phyloP scores from a whole-genome alignment of 1,140 invertebrate species.

The Drosophila fuyamai region DNA sequence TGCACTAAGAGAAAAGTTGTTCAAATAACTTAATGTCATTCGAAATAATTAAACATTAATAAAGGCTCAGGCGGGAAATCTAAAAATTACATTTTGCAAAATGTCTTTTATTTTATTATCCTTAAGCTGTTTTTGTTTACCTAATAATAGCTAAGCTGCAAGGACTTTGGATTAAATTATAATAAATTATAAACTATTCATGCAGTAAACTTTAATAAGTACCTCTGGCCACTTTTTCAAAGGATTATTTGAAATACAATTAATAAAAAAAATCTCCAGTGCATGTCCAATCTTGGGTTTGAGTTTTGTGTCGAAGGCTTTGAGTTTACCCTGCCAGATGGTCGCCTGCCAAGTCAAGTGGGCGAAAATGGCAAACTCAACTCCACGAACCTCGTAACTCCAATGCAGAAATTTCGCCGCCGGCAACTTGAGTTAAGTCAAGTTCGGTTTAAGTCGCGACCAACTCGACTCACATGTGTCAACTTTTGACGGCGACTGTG shows the following conservation, averaged over 20 bases:
- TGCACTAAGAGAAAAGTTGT: slow-evolving; percentile 18
- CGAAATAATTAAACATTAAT: neutral
- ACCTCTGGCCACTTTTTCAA: no score
- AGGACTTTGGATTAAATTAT: no score
- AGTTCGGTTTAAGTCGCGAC: slow-evolving; percentile 28
- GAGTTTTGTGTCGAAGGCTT: slow-evolving; percentile 30
- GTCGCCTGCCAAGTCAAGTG: slow-evolving; percentile 77
- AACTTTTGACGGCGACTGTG: slow-evolving; percentile 39
- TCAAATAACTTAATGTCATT: neutral
- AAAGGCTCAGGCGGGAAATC: no score
- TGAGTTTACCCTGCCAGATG: slow-evolving; percentile 58
- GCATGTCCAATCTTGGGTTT: slow-evolving; percentile 20
- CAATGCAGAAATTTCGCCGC: slow-evolving; percentile 27
- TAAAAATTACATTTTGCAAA: no score
- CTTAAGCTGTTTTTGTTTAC: no score
- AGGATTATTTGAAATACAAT: no score
- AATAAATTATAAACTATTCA: no score
- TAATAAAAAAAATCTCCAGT: slow-evolving; percentile 12
- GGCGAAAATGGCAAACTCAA: slow-evolving; percentile 59
- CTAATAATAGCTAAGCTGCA: no score
- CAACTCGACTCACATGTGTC: slow-evolving; percentile 52
- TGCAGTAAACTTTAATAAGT: no score
- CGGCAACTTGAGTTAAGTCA: slow-evolving; percentile 32
- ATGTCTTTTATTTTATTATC: neutral
- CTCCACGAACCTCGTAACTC: slow-evolving; percentile 34